A percentile compares a stretch with the other conserved stretches of the same genome.
These are phyloP conservation scores for Caenorhabditis angaria DNA, from an alignment of 2,888 invertebrate genomes.

Conservation along the genomic window DNA sequence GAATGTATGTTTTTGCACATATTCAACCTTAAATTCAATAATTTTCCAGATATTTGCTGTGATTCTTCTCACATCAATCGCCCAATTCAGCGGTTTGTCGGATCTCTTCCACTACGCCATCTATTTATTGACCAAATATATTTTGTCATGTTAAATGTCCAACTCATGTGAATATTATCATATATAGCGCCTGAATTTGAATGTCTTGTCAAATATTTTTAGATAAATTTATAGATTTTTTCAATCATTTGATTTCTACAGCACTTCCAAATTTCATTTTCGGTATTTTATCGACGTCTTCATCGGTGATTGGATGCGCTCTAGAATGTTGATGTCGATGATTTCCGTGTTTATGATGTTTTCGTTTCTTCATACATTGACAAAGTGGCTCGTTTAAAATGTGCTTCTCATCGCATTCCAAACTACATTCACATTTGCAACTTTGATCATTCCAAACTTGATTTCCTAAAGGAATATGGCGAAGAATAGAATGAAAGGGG, in stretches of 20 bases:
- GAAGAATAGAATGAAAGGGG: too few species aligned
- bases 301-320: slow-evolving; percentile 14
- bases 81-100: too few species aligned
- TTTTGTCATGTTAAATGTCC: too few species aligned
- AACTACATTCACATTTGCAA: slow-evolving; percentile 31
- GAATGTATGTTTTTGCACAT: too few species aligned
- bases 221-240: background rate
- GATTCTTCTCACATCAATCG: too few species aligned
- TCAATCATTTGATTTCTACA: slow-evolving; percentile 6
- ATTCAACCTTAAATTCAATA: too few species aligned
- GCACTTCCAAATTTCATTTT: slow-evolving; percentile 28
- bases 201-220: background rate
- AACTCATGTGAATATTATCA: background rate
- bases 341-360: slow-evolving; percentile 7
- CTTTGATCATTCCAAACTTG: slow-evolving; percentile 22
- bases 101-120: too few species aligned
- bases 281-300: slow-evolving; percentile 22
- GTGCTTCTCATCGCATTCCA: slow-evolving; percentile 15
- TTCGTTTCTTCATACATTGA: slow-evolving; percentile 18
- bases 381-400: slow-evolving; percentile 14
- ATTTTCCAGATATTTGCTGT: too few species aligned
- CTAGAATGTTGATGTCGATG: slow-evolving; percentile 7
- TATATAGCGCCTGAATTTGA: background rate
- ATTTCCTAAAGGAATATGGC: too few species aligned
- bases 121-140: too few species aligned